Base-by-base conservation (phyloP, 2,113 vertebrate genomes). In the Campylorhamphus procurvoides region DNA sequence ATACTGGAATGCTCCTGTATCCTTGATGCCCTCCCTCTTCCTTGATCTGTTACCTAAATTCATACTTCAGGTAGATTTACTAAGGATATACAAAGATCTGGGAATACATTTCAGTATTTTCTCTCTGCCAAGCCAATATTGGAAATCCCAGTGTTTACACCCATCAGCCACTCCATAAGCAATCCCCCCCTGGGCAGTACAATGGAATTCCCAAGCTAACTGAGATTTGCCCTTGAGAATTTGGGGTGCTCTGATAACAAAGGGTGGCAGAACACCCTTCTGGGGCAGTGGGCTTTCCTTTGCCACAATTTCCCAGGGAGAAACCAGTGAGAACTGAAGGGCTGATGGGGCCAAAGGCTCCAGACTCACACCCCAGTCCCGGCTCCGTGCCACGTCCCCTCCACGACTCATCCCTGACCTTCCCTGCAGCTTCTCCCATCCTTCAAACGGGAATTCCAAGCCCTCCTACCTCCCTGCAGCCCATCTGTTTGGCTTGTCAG, bases 401-500 rank as follows among this genome's bases (percentile, higher is more conserved):
- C n/a, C 50, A 47, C 55, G 5, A 53, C 76, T 83, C 33, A 60
- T 3, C 74, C 14, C 92, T 74, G 71, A 84, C 90, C 87, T 75
- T 76, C 59, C 52, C 83, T 77, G 3, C 64, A 71, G 89, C 93
- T 84, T 93, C 77, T 86, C 71, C 96, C 66, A 52, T 68, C 84
- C 75, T 66, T 80, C 71, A 67, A 94, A 79, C 2, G 39, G 77
- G 37, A 66, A 81, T 68, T 35, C 40, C 27, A 67, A 75, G 17
- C 42, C 69, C 59, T 87, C 58, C 71, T 33, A 6, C 56, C 69
- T 59, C 67, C 67, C 83, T 37, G 18, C 40, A 50, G 66, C 63
- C 79, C 73, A 64, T 72, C 68, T 95, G 86, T 95, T 96, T 92
- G 14, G 77, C 72, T 94, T 96, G 94, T 92, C 20, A 76, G 22